These are phyloP conservation scores for Apotomis turbidana DNA, from an alignment of 2,888 invertebrate species.

Conservation along the genomic window DNA sequence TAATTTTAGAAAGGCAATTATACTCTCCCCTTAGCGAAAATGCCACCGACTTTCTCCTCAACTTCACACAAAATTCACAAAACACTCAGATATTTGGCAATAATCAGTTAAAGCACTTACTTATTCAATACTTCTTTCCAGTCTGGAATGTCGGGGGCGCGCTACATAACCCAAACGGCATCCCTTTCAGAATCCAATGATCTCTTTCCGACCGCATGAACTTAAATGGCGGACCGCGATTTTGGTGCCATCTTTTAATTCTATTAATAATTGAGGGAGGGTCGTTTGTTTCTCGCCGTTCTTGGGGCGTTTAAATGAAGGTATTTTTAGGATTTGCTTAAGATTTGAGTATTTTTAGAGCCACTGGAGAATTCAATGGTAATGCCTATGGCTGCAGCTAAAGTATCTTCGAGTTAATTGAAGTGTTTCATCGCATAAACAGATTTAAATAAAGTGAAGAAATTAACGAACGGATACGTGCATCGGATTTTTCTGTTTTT, in stretches of 20 bases:
- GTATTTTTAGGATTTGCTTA: slow-evolving; percentile 14
- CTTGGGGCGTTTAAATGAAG: not conserved
- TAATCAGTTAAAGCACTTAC: slow-evolving; percentile 1
- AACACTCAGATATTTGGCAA: not conserved
- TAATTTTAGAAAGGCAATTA: too few relatives aligned
- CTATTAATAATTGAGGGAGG: slow-evolving; percentile 36
- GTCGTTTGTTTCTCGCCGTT: slow-evolving; percentile 22
- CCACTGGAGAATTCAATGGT: slow-evolving; percentile 1
- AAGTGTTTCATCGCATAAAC: too few relatives aligned
- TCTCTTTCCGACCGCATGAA: slow-evolving; percentile 38
- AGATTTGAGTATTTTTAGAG: slow-evolving; percentile 21
- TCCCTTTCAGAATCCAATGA: slow-evolving; percentile 20
- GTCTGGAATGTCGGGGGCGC: not conserved
- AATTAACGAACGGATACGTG: too few relatives aligned
- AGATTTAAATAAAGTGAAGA: too few relatives aligned
- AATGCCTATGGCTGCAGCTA: not conserved
- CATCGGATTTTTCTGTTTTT: too few relatives aligned
- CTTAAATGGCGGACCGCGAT: slow-evolving; percentile 31
- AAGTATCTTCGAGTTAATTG: not conserved
- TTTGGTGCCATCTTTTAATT: slow-evolving; percentile 38
- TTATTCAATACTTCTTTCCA: not conserved
- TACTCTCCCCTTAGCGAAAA: too few relatives aligned
- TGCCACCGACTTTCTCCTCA: too few relatives aligned
- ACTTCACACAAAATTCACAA: too few relatives aligned
- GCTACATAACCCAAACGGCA: slow-evolving; percentile 23